Conservation (phyloP, 1,140 invertebrate genomes). For the Zaprionus vittiger region DNA sequence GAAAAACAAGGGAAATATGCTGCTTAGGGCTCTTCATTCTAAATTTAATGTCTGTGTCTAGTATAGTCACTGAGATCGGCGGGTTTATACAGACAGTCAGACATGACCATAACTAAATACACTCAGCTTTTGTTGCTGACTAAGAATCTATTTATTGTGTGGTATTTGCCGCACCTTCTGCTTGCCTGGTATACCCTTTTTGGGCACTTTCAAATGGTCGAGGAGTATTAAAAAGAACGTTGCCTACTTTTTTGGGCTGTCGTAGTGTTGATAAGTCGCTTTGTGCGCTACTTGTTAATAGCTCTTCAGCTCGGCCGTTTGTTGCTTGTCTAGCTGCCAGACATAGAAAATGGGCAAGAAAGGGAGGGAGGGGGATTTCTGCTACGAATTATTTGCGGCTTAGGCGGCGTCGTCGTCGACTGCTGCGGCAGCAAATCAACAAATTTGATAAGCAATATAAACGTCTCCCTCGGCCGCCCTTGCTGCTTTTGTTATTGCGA, state of each 20-base stretch:
- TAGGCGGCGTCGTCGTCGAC: slow-evolving; percentile 50
- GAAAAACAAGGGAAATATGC: no score
- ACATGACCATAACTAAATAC: no score
- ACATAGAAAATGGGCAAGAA: background rate
- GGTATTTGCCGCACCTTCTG: background rate
- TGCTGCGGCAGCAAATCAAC: slow-evolving; percentile 77
- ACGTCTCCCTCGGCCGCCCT: slow-evolving; percentile 39
- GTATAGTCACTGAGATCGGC: no score
- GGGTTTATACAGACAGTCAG: no score
- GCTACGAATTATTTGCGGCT: slow-evolving; percentile 77
- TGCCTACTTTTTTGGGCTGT: slow-evolving; percentile 69
- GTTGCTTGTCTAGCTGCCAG: slow-evolving; percentile 49
- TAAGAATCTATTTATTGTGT: no score
- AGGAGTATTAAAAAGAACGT: slow-evolving; percentile 39
- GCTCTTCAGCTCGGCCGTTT: slow-evolving; percentile 40
- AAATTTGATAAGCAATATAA: slow-evolving; percentile 82
- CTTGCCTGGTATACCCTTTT: background rate
- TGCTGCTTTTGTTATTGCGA: slow-evolving; percentile 16
- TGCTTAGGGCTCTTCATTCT: no score
- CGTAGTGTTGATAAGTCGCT: slow-evolving; percentile 79
- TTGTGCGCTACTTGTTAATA: slow-evolving; percentile 76
- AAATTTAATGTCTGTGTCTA: no score
- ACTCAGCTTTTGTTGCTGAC: no score
- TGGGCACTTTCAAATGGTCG: background rate
- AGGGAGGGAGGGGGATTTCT: background rate